Evolutionary conservation across 1,140 invertebrate species (phyloP), one percentile per base, ranked within the genome.

Genomic region (Goniozus legneri): DNA sequence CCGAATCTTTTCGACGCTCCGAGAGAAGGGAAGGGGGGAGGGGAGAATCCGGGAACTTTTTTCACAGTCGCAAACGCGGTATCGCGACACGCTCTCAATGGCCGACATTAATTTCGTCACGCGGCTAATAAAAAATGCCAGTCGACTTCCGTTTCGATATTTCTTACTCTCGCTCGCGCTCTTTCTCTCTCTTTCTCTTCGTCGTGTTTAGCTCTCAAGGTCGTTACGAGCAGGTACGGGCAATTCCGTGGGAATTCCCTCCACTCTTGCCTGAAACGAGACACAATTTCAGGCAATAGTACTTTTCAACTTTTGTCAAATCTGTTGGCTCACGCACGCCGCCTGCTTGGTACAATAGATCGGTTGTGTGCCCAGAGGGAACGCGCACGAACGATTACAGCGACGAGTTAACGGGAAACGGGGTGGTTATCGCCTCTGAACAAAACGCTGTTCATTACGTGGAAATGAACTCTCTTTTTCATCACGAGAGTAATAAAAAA

Each of bases 1-100:
- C 69, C 72, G 69, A 72, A 71, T 67, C 72, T 73, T 70, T 71
- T 65, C 59, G 56, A 62, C 60, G 60, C 52, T 63, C 45, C 60
- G 57, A 34, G 48, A 40, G 55, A 57, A 58, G 39, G n/a, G n/a
- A n/a, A n/a, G n/a, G n/a, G 40, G 38, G 55, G 52, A 52, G 59
- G 49, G 39, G 31, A 44, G 43, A 55, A 60, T 51, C 52, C 43
- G 50, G 47, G 56, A 54, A 54, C 56, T 54, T 56, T 60, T 50
- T 44, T 37, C 16, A 19, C 3, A 39, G 14, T 53, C 51, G 43
- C n/a, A n/a, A n/a, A n/a, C n/a, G n/a, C n/a, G n/a, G n/a, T 27
- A 27, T 10, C 24, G 24, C 24, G 24, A 6, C 24, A 6, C 24
- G 4, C 4, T 27, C 4, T 4, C 24, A 10, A 27, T 6, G 10